Evolutionary conservation across 2,888 invertebrate species (phyloP), one percentile per base, ranked within the genome.

Genomic region (Drosophila sordidapex): DNA sequence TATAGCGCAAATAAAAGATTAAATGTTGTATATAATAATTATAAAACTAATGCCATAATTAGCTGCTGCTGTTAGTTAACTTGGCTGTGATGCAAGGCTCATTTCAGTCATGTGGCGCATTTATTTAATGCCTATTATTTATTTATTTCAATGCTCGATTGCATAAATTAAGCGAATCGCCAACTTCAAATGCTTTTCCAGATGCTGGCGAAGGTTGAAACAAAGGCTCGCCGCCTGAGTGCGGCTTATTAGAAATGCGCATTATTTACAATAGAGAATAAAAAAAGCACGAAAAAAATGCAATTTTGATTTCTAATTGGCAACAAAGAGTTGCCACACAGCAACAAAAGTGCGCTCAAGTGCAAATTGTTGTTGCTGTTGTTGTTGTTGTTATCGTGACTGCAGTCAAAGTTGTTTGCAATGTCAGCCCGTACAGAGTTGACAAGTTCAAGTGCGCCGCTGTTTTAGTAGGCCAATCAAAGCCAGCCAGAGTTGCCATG

Each of bases 171-270:
- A 63, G 43, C 71, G 57, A 29, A 33, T 58, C 18, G 57, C 59
- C 31, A 33, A 38, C 54, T 46, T 35, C 61, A 58, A 74, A 49
- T 62, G 64, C 43, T 15, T 49, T 52, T 65, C 69, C 31, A 53
- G 76, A 74, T 69, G 54, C 61, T 59, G 58, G 40, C 51, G 80
- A 72, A 73, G 68, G 76, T 73, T 76, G 48, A 13, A 59, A 33
- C 48, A 77, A 68, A 71, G 33, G 62, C 75, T 64, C 35, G 68
- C 36, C 74, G 61, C 56, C 58, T 43, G 33, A 33, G 11, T 33
- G 51, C 76, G 79, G 53, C 77, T 83, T 70, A 86, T 87, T 89
- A 79, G 83, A 89, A 86, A 86, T 86, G 89, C 86, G 85, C 89
- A 89, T 86, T 89, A 81, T 82, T 86, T 80, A 33, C 38, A 54